Percentiles rank a stretch among this genome's conserved stretches.
Conservation (phyloP, 1,140 invertebrate species). For the Cotesia vestalis region DNA sequence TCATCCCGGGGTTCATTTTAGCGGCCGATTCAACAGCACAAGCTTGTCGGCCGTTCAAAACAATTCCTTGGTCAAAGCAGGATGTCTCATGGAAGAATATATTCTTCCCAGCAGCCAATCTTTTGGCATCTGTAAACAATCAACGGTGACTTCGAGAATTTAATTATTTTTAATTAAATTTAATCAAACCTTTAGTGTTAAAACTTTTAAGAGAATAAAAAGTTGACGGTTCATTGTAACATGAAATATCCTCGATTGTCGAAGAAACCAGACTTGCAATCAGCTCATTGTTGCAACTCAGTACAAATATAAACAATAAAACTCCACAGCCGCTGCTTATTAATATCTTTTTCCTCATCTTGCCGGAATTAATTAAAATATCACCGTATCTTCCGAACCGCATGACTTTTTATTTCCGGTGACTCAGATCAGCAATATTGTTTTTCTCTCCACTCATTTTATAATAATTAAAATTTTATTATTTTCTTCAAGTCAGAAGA, state of each 20-base stretch:
- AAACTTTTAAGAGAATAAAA: slow-evolving; percentile 38
- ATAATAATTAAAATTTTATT: too few relatives aligned
- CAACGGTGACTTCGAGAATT: background rate
- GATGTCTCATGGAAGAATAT: slow-evolving; percentile 72
- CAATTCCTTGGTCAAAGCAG: slow-evolving; percentile 59
- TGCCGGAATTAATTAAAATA: slow-evolving; percentile 14
- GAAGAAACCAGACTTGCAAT: slow-evolving; percentile 36
- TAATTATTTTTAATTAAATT: background rate
- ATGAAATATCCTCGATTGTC: slow-evolving; percentile 46
- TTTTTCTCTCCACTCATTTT: too few relatives aligned
- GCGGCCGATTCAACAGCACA: slow-evolving; percentile 77
- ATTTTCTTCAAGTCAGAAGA: too few relatives aligned
- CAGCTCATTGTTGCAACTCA: slow-evolving; percentile 46
- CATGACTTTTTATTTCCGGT: too few relatives aligned
- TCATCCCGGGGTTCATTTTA: slow-evolving; percentile 68
- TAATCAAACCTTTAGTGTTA: background rate
- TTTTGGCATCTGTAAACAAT: background rate
- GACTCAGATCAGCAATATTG: too few relatives aligned
- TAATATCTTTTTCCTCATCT: slow-evolving; percentile 49
- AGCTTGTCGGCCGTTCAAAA: slow-evolving; percentile 69
- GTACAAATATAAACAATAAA: slow-evolving; percentile 45
- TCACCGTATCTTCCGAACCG: too few relatives aligned
- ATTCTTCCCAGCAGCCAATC: background rate
- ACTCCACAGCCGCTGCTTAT: slow-evolving; percentile 42
- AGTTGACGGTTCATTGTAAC: slow-evolving; percentile 46